Evolutionary conservation across 2,113 vertebrate species (phyloP), one percentile per base, ranked within the genome.

Genomic region (Trematomus loennbergii): DNA sequence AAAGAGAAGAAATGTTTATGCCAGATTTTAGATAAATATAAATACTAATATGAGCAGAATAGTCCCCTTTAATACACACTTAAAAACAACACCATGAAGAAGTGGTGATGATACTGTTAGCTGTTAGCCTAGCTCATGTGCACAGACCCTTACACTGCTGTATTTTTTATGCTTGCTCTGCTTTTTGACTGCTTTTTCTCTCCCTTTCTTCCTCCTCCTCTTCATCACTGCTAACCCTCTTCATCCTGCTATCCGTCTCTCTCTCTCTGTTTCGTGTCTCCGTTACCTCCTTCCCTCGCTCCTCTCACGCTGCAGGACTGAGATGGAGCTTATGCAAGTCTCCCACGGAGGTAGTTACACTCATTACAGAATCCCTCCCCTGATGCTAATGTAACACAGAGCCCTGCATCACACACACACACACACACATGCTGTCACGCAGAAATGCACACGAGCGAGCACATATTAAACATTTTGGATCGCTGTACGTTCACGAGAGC

Each of bases 301-400:
- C 87, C 75, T 88, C 88, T 92, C 83, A 85, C 84, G 89, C 94
- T 94, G 92, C 94, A 96, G 95, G 93, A 94, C 95, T 91, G 95
- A 96, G 92, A 95, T 96, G 95, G 95, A 96, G 95, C 94, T 96
- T 96, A 96, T 94, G 95, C 95, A 93, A 95, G 94, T 95, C 95
- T 95, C 91, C 95, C 95, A 88, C 94, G 95, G 94, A 96, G 95
- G 95, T 96, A 96, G 93, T 94, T 92, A 89, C 90, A 92, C 90
- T 89, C 91, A 84, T 87, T 90, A 78, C 92, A 52, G 81, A 87
- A 90, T 89, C 70, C 91, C 82, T 92, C 70, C 83, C 88, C 77
- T 61, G 81, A 86, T 83, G 61, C 88, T 91, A 93, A 91, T 92
- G 88, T 45, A 92, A n/a, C 91, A 86, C 85, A 91, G 86, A 82